These are phyloP conservation scores for Castor canadensis DNA, from an alignment of 2,113 vertebrate genomes.

Conservation along the genomic window DNA sequence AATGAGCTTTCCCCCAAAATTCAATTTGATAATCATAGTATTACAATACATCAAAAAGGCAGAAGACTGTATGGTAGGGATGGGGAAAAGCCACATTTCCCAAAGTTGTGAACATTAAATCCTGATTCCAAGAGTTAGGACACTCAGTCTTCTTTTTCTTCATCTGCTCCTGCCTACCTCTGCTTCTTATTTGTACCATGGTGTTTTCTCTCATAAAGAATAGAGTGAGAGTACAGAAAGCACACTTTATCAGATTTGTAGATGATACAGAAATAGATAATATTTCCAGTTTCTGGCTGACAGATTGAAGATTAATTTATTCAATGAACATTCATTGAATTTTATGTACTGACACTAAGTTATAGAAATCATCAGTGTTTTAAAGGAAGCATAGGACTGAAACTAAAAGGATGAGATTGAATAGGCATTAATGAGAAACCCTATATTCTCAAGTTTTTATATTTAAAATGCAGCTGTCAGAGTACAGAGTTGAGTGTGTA, in stretches of 20 bases:
- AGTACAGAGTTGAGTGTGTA: background rate
- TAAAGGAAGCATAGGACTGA: slow-evolving; percentile 32
- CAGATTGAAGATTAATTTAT: slow-evolving; percentile 1
- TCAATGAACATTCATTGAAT: slow-evolving; percentile 23
- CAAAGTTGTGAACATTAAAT: background rate
- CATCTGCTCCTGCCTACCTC: background rate
- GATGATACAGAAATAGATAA: background rate
- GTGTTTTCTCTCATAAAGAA: slow-evolving; percentile 8
- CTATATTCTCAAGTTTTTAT: background rate
- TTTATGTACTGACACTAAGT: background rate
- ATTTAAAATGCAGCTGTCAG: background rate
- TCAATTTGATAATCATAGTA: slow-evolving; percentile 7
- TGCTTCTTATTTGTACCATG: background rate
- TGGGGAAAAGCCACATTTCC: slow-evolving; percentile 21
- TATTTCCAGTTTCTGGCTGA: background rate
- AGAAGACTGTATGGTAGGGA: background rate
- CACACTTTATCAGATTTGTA: background rate
- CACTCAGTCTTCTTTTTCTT: background rate
- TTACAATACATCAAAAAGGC: slow-evolving; percentile 27
- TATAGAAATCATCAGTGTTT: slow-evolving; percentile 2
- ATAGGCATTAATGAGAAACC: slow-evolving; percentile 7
- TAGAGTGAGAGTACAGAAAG: background rate
- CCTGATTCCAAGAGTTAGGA: background rate
- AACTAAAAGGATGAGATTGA: slow-evolving; percentile 38
- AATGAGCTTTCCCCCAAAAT: background rate